Evolutionary conservation across 2,888 invertebrate genomes (phyloP).

Genomic region (Meloe dianella): DNA sequence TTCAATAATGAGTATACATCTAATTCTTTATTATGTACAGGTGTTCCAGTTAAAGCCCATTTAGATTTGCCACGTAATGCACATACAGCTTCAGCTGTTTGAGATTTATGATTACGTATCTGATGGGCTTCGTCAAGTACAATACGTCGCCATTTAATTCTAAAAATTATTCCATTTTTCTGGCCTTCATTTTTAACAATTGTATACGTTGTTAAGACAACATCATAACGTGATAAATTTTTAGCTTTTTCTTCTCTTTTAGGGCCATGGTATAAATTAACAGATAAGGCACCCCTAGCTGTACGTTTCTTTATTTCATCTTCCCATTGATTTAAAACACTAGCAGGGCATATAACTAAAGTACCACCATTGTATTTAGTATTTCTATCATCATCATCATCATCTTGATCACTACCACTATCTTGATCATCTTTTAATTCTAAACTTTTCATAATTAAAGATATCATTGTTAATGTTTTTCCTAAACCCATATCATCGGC

Average conservation of each 20-base stretch:
- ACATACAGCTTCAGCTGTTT: conserved; percentile 75
- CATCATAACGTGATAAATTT: conserved; percentile 72
- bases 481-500: conserved; percentile 85
- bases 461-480: conserved; percentile 84
- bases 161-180: conserved; percentile 66
- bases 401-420: conserved; percentile 35
- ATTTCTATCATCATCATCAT: conserved; percentile 28
- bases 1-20: conserved; percentile 82
- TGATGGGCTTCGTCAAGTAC: conserved; percentile 94
- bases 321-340: conserved; percentile 90
- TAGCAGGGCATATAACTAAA: conserved; percentile 92
- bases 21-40: conserved; percentile 91
- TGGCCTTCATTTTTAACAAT: conserved; percentile 70
- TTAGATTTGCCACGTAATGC: conserved; percentile 67
- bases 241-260: conserved; percentile 70
- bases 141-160: conserved; percentile 82
- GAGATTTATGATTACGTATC: conserved; percentile 85
- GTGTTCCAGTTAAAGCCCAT: conserved; percentile 93
- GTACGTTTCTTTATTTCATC: conserved; percentile 74
- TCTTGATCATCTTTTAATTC: conserved; percentile 53
- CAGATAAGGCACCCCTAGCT: conserved; percentile 65
- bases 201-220: conserved; percentile 90
- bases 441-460: conserved; percentile 69
- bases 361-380: conserved; percentile 68
- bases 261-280: conserved; percentile 81